These are phyloP conservation scores for Lochmaea crataegi DNA, from an alignment of 2,888 invertebrate genomes.

Conservation along the genomic window DNA sequence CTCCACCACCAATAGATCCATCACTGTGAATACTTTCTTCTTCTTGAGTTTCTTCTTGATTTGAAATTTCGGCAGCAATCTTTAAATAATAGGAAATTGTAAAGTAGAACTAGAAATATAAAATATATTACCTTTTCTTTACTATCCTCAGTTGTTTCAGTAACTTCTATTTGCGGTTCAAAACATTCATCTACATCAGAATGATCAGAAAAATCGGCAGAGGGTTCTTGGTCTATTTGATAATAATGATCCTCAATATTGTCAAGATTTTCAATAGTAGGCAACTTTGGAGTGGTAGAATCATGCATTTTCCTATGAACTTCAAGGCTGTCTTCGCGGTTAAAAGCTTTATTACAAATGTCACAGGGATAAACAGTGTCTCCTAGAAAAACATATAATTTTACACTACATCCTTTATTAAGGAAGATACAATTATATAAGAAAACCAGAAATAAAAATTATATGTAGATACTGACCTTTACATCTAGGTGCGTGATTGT, in stretches of 20 bases:
- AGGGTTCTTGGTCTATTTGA: constrained; percentile 48
- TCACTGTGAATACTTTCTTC: constrained; percentile 39
- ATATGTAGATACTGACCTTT: constrained; percentile 53
- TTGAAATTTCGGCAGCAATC: constrained; percentile 27
- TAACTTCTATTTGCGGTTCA: constrained; percentile 59
- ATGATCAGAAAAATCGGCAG: constrained; percentile 48
- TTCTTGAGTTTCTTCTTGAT: constrained; percentile 22
- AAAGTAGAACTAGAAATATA: neutral
- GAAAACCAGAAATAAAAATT: constrained; percentile 7
- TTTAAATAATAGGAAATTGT: constrained; percentile 10
- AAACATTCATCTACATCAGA: constrained; percentile 52
- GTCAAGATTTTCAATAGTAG: constrained; percentile 63
- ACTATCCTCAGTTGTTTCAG: constrained; percentile 49
- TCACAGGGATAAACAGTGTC: constrained; percentile 65
- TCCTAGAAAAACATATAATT: constrained; percentile 45
- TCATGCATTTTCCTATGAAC: constrained; percentile 62
- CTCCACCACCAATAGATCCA: constrained; percentile 29
- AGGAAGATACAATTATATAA: neutral
- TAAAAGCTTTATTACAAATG: constrained; percentile 65
- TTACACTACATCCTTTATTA: neutral
- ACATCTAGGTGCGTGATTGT: constrained; percentile 61
- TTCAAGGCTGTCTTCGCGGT: constrained; percentile 62
- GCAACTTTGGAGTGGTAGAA: constrained; percentile 57
- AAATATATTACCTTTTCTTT: constrained; percentile 36
- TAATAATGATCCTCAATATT: constrained; percentile 63